Percentiles rank a stretch among this genome's conserved stretches.
phyloP scores from a whole-genome alignment of 2,888 invertebrate species.

The Perithous albicinctus region DNA sequence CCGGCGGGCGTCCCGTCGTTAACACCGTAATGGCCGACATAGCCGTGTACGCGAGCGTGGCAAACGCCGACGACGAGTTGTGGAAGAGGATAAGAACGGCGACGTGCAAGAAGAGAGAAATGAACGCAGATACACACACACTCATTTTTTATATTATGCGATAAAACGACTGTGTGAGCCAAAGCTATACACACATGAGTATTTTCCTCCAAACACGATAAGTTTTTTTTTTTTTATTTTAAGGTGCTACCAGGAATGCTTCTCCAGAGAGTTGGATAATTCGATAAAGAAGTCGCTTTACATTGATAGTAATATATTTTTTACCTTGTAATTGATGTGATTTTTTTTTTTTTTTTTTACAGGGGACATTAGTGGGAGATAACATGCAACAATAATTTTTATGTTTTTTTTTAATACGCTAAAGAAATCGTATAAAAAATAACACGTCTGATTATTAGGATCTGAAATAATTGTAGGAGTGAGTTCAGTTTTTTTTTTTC shows the following conservation, averaged over 20 bases:
- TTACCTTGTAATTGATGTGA: not conserved
- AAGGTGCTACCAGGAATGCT: not conserved
- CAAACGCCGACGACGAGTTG: not conserved
- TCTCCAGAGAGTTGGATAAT: not conserved
- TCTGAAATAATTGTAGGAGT: no score
- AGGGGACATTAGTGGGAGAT: not conserved
- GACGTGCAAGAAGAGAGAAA: not conserved
- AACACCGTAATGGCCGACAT: slow-evolving; percentile 53
- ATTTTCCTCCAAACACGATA: not conserved
- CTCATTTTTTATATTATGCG: slow-evolving; percentile 21
- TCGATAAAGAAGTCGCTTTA: not conserved
- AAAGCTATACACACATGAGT: not conserved
- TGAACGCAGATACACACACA: not conserved
- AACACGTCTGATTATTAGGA: no score
- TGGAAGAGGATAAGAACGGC: not conserved
- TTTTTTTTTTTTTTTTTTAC: not conserved
- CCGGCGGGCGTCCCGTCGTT: slow-evolving; percentile 47
- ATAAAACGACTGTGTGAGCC: slow-evolving; percentile 12
- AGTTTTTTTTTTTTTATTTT: slow-evolving; percentile 4
- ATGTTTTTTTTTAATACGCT: no score
- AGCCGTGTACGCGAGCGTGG: slow-evolving; percentile 24
- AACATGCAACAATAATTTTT: not conserved
- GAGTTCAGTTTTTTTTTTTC: no score
- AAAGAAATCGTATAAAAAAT: no score
- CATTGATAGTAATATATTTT: not conserved